Percentiles rank a stretch among this genome's conserved stretches.
These are phyloP conservation scores for Endomychus coccineus DNA, from an alignment of 2,888 invertebrate genomes.

Conservation along the genomic window DNA sequence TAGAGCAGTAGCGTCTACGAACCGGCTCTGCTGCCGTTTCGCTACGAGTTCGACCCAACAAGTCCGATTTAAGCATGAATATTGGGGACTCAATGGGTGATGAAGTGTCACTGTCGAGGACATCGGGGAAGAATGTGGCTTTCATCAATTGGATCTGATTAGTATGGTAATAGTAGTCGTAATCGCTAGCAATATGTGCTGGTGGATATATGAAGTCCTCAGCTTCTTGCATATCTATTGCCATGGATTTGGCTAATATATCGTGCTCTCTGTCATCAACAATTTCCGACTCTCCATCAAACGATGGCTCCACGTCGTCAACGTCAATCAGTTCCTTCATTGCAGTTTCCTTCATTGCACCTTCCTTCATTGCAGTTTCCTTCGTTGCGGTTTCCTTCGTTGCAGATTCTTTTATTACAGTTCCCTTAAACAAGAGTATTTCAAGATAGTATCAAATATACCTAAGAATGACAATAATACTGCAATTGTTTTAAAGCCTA, in stretches of 20 bases:
- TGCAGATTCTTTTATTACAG: too few species aligned
- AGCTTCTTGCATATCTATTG: slow-evolving; percentile 28
- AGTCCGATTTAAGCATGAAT: slow-evolving; percentile 1
- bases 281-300: too few species aligned
- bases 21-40: background rate
- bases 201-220: slow-evolving; percentile 13
- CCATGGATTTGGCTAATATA: slow-evolving; percentile 28
- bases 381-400: too few species aligned
- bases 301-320: too few species aligned
- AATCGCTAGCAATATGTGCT: slow-evolving; percentile 7
- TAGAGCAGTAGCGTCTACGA: slow-evolving; percentile 4
- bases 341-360: too few species aligned
- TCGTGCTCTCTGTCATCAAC: slow-evolving; percentile 22
- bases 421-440: too few species aligned
- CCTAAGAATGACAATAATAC: too few species aligned
- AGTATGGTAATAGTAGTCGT: slow-evolving; percentile 11
- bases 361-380: too few species aligned
- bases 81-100: slow-evolving; percentile 5
- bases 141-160: slow-evolving; percentile 13
- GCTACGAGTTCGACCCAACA: too few species aligned
- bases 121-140: slow-evolving; percentile 13
- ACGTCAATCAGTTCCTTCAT: too few species aligned
- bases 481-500: too few species aligned
- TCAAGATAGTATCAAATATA: too few species aligned
- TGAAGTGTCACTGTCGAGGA: slow-evolving; percentile 6